These are phyloP conservation scores for Pachycephus smyrnensis DNA, from an alignment of 2,888 invertebrate genomes.

Conservation along the genomic window DNA sequence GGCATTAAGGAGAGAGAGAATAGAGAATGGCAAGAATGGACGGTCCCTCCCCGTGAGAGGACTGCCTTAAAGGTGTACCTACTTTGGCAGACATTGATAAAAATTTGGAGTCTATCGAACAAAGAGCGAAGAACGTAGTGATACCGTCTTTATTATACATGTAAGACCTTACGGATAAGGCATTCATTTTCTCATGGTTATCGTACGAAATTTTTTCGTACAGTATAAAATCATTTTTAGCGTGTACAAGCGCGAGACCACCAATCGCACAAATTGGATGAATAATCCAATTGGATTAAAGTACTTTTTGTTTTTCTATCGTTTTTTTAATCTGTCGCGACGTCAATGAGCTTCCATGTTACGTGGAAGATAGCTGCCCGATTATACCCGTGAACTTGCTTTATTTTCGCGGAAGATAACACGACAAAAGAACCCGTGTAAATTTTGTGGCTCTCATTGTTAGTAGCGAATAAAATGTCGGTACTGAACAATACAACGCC, in stretches of 20 bases:
- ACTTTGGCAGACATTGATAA: constrained; percentile 61
- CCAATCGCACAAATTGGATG: background rate
- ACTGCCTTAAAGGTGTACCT: constrained; percentile 53
- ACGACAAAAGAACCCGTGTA: too few species aligned
- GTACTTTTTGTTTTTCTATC: background rate
- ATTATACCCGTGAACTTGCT: background rate
- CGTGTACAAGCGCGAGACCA: background rate
- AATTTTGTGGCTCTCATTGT: background rate
- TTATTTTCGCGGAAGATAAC: background rate
- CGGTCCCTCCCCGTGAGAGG: constrained; percentile 42
- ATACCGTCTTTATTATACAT: background rate
- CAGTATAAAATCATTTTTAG: background rate
- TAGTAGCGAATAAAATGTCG: background rate
- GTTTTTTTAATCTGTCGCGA: background rate
- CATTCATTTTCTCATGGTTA: background rate
- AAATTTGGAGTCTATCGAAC: constrained; percentile 4
- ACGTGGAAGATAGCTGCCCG: background rate
- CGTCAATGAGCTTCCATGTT: background rate
- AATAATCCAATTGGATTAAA: background rate
- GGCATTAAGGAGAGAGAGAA: constrained; percentile 48
- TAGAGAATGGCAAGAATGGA: constrained; percentile 47
- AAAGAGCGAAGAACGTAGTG: background rate
- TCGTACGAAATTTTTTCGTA: background rate
- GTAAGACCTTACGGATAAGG: background rate
- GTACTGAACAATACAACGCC: background rate